A percentile compares a stretch with the other conserved stretches of the same genome.
phyloP scores from a whole-genome alignment of 1,140 invertebrate genomes.

The Daktulosphaira vitifoliae region DNA sequence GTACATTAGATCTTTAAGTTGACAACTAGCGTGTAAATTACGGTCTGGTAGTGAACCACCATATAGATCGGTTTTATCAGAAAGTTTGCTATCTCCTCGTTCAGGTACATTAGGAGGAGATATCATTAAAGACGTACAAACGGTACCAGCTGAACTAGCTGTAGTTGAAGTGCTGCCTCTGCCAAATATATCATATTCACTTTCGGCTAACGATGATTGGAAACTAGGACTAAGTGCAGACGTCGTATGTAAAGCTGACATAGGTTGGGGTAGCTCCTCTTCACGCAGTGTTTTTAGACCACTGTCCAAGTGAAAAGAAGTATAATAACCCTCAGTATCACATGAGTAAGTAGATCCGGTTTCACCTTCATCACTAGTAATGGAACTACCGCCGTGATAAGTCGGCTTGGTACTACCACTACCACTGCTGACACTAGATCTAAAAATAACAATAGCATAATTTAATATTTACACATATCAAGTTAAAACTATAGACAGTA shows the following conservation, averaged over 20 bases:
- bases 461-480: no score
- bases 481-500: no score
- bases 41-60: constrained; percentile 25
- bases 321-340: constrained; percentile 95
- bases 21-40: background rate
- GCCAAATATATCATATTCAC: constrained; percentile 81
- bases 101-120: constrained; percentile 55
- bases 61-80: background rate
- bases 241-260: constrained; percentile 55
- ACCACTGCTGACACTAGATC: constrained; percentile 58
- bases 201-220: constrained; percentile 54
- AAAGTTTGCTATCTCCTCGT: constrained; percentile 52
- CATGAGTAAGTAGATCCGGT: constrained; percentile 89
- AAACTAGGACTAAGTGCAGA: constrained; percentile 50
- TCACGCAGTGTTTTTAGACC: constrained; percentile 77
- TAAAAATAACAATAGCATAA: constrained; percentile 42
- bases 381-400: constrained; percentile 58
- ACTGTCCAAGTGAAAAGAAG: constrained; percentile 92
- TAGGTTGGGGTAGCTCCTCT: constrained; percentile 53
- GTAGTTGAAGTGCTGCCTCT: constrained; percentile 75
- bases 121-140: constrained; percentile 64
- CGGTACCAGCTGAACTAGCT: constrained; percentile 79
- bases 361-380: constrained; percentile 81
- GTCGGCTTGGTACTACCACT: constrained; percentile 41
- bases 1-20: constrained; percentile 34